These are phyloP conservation scores for Notocelia uddmanniana DNA, from an alignment of 2,888 invertebrate species.

Conservation along the genomic window DNA sequence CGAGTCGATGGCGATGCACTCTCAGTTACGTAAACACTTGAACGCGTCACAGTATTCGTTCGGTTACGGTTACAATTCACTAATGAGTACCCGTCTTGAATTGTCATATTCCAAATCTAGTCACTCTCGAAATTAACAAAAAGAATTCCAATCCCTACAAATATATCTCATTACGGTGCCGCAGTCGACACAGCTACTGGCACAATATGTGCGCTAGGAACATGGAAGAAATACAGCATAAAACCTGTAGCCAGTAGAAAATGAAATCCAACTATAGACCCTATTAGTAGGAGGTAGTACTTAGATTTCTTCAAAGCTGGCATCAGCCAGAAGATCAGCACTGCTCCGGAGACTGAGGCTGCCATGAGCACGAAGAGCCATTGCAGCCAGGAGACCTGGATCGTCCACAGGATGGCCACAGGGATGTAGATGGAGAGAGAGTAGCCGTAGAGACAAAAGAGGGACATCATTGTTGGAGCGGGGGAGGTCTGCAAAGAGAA, in stretches of 20 bases:
- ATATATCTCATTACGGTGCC: slow-evolving; percentile 48
- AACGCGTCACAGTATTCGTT: no score
- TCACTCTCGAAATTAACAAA: neutral
- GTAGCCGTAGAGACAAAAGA: slow-evolving; percentile 98
- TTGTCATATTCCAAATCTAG: neutral
- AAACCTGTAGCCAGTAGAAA: slow-evolving; percentile 94
- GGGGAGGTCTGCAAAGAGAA: slow-evolving; percentile 75
- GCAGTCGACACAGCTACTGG: slow-evolving; percentile 50
- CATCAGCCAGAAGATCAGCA: slow-evolving; percentile 92
- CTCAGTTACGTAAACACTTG: no score
- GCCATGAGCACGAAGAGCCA: slow-evolving; percentile 95
- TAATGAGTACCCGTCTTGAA: no score
- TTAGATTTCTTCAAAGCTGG: slow-evolving; percentile 90
- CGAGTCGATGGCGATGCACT: no score
- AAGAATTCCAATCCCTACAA: neutral
- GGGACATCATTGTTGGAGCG: slow-evolving; percentile 91
- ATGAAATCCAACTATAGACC: slow-evolving; percentile 91
- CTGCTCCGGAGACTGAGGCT: slow-evolving; percentile 93
- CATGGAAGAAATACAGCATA: slow-evolving; percentile 93
- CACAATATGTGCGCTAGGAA: slow-evolving; percentile 65
- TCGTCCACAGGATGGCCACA: slow-evolving; percentile 96
- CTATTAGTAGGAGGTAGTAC: slow-evolving; percentile 73
- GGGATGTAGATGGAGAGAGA: slow-evolving; percentile 97
- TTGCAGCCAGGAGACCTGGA: slow-evolving; percentile 93
- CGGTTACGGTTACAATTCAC: no score